phyloP scores from a whole-genome alignment of 2,888 invertebrate genomes.

The Alitta virens region DNA sequence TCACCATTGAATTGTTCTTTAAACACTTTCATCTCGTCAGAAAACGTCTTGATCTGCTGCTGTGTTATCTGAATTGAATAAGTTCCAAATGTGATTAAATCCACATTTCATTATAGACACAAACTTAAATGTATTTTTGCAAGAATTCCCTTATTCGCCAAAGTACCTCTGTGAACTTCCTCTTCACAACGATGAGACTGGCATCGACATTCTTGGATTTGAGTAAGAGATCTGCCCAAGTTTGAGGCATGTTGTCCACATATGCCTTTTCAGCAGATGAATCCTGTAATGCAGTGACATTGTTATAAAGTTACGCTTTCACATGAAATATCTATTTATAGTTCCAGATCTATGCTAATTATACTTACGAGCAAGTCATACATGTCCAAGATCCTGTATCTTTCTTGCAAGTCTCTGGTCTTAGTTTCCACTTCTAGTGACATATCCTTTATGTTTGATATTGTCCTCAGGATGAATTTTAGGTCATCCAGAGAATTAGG shows the following conservation, averaged over 20 bases:
- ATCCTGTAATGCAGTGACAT: slow-evolving; percentile 32
- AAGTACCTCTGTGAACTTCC: slow-evolving; percentile 74
- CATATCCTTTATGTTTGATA: slow-evolving; percentile 71
- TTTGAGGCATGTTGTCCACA: slow-evolving; percentile 41
- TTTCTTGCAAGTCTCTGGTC: slow-evolving; percentile 72
- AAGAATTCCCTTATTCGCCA: neutral
- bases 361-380: slow-evolving; percentile 61
- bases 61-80: slow-evolving; percentile 66
- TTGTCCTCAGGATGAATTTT: slow-evolving; percentile 81
- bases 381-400: slow-evolving; percentile 71
- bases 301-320: too few relatives aligned
- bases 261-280: slow-evolving; percentile 48
- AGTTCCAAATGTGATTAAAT: neutral
- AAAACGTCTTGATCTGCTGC: slow-evolving; percentile 71
- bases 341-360: neutral
- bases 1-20: slow-evolving; percentile 70
- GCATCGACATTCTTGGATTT: slow-evolving; percentile 58
- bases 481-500: slow-evolving; percentile 79
- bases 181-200: slow-evolving; percentile 69
- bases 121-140: neutral
- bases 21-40: slow-evolving; percentile 66
- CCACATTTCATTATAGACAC: neutral
- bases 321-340: too few relatives aligned
- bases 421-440: slow-evolving; percentile 77
- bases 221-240: slow-evolving; percentile 54